Evolutionary conservation across 53 echinoderm and acorn worm species (phyloP).

Genomic region (Henricia sp.): DNA sequence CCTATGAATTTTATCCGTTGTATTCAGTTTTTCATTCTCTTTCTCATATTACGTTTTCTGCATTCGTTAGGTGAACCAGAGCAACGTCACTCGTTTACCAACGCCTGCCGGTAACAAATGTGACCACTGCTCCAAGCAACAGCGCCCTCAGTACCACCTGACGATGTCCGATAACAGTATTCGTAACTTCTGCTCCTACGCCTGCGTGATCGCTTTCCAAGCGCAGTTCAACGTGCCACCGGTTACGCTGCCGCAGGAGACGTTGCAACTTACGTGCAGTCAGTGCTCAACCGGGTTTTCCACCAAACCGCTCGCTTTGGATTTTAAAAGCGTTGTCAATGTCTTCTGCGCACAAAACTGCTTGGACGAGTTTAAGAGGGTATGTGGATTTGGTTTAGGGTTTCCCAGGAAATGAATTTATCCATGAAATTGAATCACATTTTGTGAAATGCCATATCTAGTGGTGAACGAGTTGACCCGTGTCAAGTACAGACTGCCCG

Average conservation of each 20-base stretch:
- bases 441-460: too few relatives aligned
- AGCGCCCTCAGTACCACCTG: constrained; percentile 96
- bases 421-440: too few relatives aligned
- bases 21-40: too few relatives aligned
- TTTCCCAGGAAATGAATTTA: neutral
- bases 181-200: constrained; percentile 95
- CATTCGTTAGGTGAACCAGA: too few relatives aligned
- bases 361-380: constrained; percentile 94
- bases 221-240: constrained; percentile 96
- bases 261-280: constrained; percentile 80
- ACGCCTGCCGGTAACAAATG: constrained; percentile 63
- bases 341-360: constrained; percentile 86
- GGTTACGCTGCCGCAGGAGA: constrained; percentile 94
- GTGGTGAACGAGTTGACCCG: too few relatives aligned
- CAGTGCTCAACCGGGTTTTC: constrained; percentile 78
- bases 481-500: too few relatives aligned
- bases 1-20: too few relatives aligned
- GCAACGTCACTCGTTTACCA: neutral
- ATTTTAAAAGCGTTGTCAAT: constrained; percentile 79
- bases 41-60: too few relatives aligned
- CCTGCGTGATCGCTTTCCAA: constrained; percentile 96
- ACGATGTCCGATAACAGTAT: constrained; percentile 98
- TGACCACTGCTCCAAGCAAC: constrained; percentile 86
- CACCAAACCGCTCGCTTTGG: constrained; percentile 81
- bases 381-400: constrained; percentile 48